phyloP scores from a whole-genome alignment of 1,140 invertebrate species.

The Brachionus rubens region DNA sequence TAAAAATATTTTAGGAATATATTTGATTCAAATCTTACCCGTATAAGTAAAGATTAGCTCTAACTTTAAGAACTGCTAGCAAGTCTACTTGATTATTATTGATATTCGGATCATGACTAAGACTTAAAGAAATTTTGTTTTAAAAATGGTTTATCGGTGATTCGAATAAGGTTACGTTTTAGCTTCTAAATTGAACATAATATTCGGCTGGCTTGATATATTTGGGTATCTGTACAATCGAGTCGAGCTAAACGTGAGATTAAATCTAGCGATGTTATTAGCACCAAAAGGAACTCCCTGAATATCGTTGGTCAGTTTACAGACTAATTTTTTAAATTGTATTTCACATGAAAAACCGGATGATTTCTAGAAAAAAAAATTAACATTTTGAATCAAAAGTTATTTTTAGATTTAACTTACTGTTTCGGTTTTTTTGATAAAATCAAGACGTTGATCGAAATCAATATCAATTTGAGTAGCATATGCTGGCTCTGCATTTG shows the following conservation, averaged over 20 bases:
- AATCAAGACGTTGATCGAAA: conserved; percentile 35
- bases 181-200: conserved; percentile 29
- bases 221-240: conserved; percentile 28
- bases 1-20: no score
- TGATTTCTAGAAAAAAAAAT: not conserved
- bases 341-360: conserved; percentile 27
- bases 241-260: conserved; percentile 39
- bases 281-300: conserved; percentile 32
- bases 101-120: conserved; percentile 4
- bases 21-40: conserved; percentile 35
- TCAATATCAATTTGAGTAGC: conserved; percentile 30
- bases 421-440: conserved; percentile 28
- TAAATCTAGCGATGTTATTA: conserved; percentile 25
- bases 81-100: conserved; percentile 2
- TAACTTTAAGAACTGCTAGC: conserved; percentile 12
- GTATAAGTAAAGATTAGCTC: conserved; percentile 23
- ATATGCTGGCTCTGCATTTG: conserved; percentile 24
- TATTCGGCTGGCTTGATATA: conserved; percentile 23
- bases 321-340: not conserved
- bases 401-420: not conserved
- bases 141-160: not conserved
- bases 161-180: not conserved
- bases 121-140: not conserved
- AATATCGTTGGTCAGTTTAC: conserved; percentile 10
- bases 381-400: not conserved